Conservation (phyloP, 2,113 vertebrate genomes). For the Martes martes region DNA sequence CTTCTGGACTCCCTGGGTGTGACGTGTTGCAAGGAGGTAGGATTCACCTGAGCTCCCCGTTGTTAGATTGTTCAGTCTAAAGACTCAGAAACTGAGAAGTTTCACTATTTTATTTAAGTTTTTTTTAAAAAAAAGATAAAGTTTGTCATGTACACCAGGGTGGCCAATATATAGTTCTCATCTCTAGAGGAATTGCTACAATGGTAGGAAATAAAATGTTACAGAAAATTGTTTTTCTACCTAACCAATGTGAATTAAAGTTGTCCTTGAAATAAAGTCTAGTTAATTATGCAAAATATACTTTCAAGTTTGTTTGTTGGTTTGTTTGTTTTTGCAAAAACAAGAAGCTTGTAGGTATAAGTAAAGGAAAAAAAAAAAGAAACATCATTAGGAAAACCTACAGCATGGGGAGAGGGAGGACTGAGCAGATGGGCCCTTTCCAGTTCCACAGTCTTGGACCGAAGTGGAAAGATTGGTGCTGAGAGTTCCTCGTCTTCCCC, state of each 20-base stretch:
- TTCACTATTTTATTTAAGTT: conserved; percentile 8
- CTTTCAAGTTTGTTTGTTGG: neutral
- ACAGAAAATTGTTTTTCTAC: neutral
- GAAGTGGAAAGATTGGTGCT: neutral
- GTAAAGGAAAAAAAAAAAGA: neutral
- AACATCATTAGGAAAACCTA: neutral
- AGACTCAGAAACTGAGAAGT: neutral
- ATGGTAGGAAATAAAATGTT: neutral
- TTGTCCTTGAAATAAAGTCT: neutral
- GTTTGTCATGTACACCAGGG: neutral
- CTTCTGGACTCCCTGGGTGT: neutral
- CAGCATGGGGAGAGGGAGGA: neutral
- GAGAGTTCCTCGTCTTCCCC: neutral
- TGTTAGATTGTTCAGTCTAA: neutral
- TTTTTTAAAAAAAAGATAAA: neutral
- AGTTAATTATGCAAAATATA: neutral
- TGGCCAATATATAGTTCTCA: neutral
- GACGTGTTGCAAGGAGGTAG: neutral
- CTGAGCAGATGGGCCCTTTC: neutral
- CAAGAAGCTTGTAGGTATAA: neutral
- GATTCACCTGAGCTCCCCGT: neutral
- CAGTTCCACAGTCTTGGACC: neutral
- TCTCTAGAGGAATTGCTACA: neutral
- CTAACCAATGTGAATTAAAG: neutral
- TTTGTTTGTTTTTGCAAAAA: neutral